Conservation (phyloP, 2,888 invertebrate genomes). For the Steinernema hermaphroditum region DNA sequence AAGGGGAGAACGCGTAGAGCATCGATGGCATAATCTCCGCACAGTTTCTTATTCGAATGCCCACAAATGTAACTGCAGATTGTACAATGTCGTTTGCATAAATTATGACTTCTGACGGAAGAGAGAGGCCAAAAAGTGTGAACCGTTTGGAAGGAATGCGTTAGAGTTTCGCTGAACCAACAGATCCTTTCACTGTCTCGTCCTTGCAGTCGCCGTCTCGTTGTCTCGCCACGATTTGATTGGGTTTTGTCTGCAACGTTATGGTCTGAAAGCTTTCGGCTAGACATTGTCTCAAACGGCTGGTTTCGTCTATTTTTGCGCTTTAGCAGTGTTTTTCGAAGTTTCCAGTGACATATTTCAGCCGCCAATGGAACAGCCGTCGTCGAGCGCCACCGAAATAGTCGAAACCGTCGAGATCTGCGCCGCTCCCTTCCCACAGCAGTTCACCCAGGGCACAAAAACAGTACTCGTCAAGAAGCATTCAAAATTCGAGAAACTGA, state of each 20-base stretch:
- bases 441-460: not conserved
- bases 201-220: too few species aligned
- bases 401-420: constrained; percentile 4
- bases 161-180: not conserved
- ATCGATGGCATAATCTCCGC: not conserved
- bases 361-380: constrained; percentile 2
- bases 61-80: not conserved
- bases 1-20: not conserved
- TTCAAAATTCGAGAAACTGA: not conserved
- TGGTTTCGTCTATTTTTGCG: too few species aligned
- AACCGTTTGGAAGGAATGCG: not conserved
- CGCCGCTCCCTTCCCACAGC: not conserved
- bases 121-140: too few species aligned
- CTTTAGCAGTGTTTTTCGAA: too few species aligned
- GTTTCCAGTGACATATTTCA: too few species aligned
- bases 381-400: not conserved
- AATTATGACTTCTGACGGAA: not conserved
- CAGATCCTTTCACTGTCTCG: too few species aligned
- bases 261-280: not conserved
- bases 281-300: too few species aligned
- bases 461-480: not conserved
- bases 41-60: not conserved
- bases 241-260: not conserved
- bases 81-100: constrained; percentile 14
- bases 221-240: too few species aligned